These are phyloP conservation scores for Hemicrepidius hirtus DNA, from an alignment of 2,888 invertebrate genomes.

Conservation along the genomic window DNA sequence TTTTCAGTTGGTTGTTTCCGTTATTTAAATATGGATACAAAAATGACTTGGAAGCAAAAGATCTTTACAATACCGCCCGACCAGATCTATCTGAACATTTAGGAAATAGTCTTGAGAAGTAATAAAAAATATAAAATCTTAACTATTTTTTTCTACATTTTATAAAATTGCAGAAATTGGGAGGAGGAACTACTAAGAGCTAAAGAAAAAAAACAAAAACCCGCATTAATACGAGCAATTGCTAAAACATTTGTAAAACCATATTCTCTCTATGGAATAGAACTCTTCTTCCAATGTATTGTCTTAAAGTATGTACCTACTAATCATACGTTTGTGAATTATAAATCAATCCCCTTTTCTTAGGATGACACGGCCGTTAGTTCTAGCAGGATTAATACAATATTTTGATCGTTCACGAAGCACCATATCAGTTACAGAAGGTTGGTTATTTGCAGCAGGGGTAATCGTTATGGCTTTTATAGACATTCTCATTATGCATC, in stretches of 20 bases:
- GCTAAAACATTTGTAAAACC: conserved; percentile 77
- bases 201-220: conserved; percentile 73
- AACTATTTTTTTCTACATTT: too few species aligned
- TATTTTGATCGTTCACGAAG: conserved; percentile 76
- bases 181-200: conserved; percentile 74
- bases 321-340: neutral
- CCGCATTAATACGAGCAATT: conserved; percentile 78
- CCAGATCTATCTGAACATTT: conserved; percentile 79
- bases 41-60: conserved; percentile 78
- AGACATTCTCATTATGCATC: conserved; percentile 80
- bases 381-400: conserved; percentile 78
- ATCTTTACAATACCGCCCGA: conserved; percentile 79
- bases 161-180: conserved; percentile 74
- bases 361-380: conserved; percentile 79
- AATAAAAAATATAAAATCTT: conserved; percentile 27
- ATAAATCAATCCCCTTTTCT: conserved; percentile 40
- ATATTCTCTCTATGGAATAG: conserved; percentile 77
- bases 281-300: conserved; percentile 76
- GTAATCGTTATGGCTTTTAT: conserved; percentile 77
- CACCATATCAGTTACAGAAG: conserved; percentile 73
- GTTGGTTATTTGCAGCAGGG: conserved; percentile 80
- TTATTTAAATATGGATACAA: conserved; percentile 79
- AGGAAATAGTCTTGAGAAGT: conserved; percentile 79
- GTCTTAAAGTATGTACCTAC: conserved; percentile 75
- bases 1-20: conserved; percentile 80